Base-by-base conservation (phyloP, 1,140 invertebrate genomes). In the Euura saliciscinereae region DNA sequence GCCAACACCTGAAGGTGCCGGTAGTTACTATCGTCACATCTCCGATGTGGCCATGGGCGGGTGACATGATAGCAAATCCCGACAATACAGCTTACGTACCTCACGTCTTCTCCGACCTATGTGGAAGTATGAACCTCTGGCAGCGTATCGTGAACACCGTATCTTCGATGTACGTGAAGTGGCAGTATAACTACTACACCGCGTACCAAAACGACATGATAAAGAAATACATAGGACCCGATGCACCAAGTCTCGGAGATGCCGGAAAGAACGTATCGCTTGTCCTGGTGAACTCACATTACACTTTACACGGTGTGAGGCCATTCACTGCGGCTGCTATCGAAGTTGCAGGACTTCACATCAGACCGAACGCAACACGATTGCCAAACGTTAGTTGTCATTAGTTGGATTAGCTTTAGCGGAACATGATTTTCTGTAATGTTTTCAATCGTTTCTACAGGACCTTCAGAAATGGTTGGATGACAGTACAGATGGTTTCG, bases 401-500 rank as follows among this genome's bases (percentile, higher is more conserved):
- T 45, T 66, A 4, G 4, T 45, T 28, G 0, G 28, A 28, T 28
- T 28, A 28, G 28, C 28, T 28, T 28, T 28, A 10, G 8, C 13
- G 59, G 28, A 28, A 28, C 28, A 28, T 28, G 28, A 28, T 28
- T 28, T 28, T 28, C 28, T 28, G 28, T 28, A 28, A 28, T 28
- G 28, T 28, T 28, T 28, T 28, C 28, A 28, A 28, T 28, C 28
- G 28, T 28, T 28, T 1, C 11, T 89, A 68, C 81, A 93, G 91
- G 91, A 92, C 66, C 76, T 94, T 10, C 87, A 92, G 77, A 90
- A 91, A 70, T 91, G 92, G 82, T 82, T 94, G 46, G 91, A 93
- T 72, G 91, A 90, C 74, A 90, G 92, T 51, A 88, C 89, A 72
- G 82, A 93, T 76, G 93, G 93, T 1, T 90, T 93, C 2, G 89